Base-by-base conservation (phyloP, 2,797 vertebrate species). In the Steatocranus sp. region DNA sequence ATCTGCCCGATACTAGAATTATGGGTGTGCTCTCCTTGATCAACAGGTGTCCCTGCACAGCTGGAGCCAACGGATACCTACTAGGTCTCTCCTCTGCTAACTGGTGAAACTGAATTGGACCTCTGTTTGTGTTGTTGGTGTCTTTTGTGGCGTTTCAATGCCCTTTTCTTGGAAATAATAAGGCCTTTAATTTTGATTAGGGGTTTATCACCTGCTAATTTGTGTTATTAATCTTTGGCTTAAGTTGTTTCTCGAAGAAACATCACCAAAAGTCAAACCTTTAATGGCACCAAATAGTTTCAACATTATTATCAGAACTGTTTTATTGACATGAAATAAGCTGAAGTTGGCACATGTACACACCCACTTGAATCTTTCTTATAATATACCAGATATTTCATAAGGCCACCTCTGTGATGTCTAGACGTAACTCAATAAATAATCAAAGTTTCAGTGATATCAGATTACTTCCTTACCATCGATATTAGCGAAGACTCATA, bases 401-500 rank as follows among this genome's bases (percentile, higher is more conserved):
- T n/a, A 61, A 61, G 30, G 56, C 56, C 56, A 34, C 17, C 56
- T 7, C 56, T 61, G 56, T 61, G 30, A 61, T 61, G 50, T 51
- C 50, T 36, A 61, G 38, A 46, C 3, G 25, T 27, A 27, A 70
- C 41, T 70, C 23, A 70, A 46, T 46, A 70, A 70, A 43, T 70
- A 70, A 70, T 70, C 23, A 17, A 46, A 46, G 25, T 27, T 46
- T 1, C 41, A 48, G 25, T 12, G 43, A 73, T 49, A 49, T 49
- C 43, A 78, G 17, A 87, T 74, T 2, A 30, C 32, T 23, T 84
- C 78, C 96, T 97, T 97, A 99, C 98, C 98, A 99, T 88, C 82
- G 97, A 98, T 96, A 99, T 98, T 70, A 99, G 97, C 27, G 97
- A 97, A 79, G 98, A 98, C 94, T 99, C 98, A 87, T 98, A 99